Base-by-base conservation (phyloP, 2,888 invertebrate genomes). In the Syritta pipiens region DNA sequence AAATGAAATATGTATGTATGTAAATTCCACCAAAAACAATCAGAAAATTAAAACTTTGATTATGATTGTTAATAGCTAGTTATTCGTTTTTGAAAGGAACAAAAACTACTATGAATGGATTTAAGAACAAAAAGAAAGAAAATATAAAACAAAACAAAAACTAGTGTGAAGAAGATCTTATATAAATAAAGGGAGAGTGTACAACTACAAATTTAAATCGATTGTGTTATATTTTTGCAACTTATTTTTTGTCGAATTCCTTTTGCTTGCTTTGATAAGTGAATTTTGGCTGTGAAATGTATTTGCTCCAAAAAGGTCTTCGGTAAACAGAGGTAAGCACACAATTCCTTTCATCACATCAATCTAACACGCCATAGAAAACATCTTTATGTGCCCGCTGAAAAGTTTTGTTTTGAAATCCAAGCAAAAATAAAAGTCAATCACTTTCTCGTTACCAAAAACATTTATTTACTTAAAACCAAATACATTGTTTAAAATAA, bases 181-280 rank as follows among this genome's bases (percentile, higher is more conserved):
- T 49, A 72, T 49, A 26, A 72, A 72, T 65, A 72, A 72, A 72
- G 57, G 65, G 49, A 72, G 49, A 72, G 42, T 72, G 72, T 72
- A 72, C 57, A 65, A 72, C 72, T 72, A 76, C 48, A 76, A 75
- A 69, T 55, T 62, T 37, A 37, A 37, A 14, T 14, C 5, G 19
- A 17, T 17, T 37, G 14, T 6, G 7, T n/a, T n/a, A n/a, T 17
- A 17, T 37, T 14, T 37, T 37, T 14, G 10, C 12, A 14, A 5
- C 14, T 14, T 1, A 14, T 1, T 35, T 35, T n/a, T n/a, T n/a
- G n/a, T n/a, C n/a, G n/a, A n/a, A n/a, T n/a, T n/a, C n/a, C n/a
- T n/a, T n/a, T n/a, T n/a, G n/a, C n/a, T n/a, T n/a, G n/a, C n/a
- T n/a, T n/a, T n/a, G n/a, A n/a, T n/a, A n/a, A n/a, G n/a, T n/a